These are phyloP conservation scores for Takifugu flavidus DNA, from an alignment of 2,113 vertebrate genomes.

Conservation along the genomic window DNA sequence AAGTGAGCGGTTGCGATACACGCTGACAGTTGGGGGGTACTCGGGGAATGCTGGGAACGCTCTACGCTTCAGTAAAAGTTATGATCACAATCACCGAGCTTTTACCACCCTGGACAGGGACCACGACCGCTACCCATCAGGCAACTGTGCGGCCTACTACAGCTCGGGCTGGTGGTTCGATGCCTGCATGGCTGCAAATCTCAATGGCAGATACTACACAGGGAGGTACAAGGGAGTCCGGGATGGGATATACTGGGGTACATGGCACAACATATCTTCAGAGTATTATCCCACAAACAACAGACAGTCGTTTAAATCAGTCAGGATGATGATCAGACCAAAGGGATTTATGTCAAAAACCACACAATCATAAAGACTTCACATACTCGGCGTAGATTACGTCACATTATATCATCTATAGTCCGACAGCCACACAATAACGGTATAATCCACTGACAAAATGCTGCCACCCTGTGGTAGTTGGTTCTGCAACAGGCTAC, in stretches of 20 bases:
- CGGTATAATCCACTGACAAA: conserved; percentile 15
- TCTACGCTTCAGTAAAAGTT: conserved; percentile 78
- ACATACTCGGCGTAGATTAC: conserved; percentile 1
- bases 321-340: conserved; percentile 92
- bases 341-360: conserved; percentile 75
- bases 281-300: conserved; percentile 77
- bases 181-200: conserved; percentile 92
- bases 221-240: conserved; percentile 87
- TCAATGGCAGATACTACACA: conserved; percentile 92
- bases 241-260: conserved; percentile 96
- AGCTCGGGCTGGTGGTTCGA: conserved; percentile 98
- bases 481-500: conserved; percentile 1
- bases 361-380: neutral
- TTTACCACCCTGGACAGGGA: conserved; percentile 91
- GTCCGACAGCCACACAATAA: neutral
- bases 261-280: conserved; percentile 81
- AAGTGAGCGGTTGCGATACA: conserved; percentile 85
- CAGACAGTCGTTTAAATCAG: conserved; percentile 83
- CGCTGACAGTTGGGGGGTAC: conserved; percentile 80
- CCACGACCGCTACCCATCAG: conserved; percentile 86
- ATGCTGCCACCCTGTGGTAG: conserved; percentile 51
- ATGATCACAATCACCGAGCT: conserved; percentile 87
- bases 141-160: conserved; percentile 92
- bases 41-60: conserved; percentile 75
- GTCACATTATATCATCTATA: neutral